Evolutionary conservation across 2,888 invertebrate genomes (phyloP), one percentile per base, ranked within the genome.

Genomic region (Hirtodrosophila cameraria): DNA sequence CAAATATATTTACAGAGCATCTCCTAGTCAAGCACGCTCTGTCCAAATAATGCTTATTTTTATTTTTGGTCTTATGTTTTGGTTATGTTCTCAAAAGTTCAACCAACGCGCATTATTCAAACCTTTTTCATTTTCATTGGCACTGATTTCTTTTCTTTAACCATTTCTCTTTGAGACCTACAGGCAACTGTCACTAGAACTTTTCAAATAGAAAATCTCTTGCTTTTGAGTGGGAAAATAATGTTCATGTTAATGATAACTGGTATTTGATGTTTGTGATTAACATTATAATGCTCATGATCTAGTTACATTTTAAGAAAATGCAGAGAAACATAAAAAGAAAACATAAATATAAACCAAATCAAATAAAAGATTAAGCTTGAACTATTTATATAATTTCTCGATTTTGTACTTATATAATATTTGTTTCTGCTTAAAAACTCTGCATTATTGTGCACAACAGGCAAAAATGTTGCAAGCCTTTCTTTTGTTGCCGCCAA

Each of bases 41-140:
- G 23, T 5, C 8, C 23, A 20, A 20, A 20, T 3, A 20, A 23
- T 62, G 49, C 12, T 42, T 38, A 16, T 36, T 54, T 60, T 60
- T 35, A 12, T 52, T 45, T 42, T 39, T 42, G 25, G 45, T 39
- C 35, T 53, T 39, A 35, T 46, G 28, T 41, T 63, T 49, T 39
- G 18, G 28, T 64, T 62, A 62, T 46, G 58, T 82, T 85, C 83
- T 75, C 42, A 30, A 57, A 71, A 62, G 85, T 75, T 74, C 43
- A 65, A 23, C 25, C 48, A 16, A 46, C 43, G 50, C 61, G 39
- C 59, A 43, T 54, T 57, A 62, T 60, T 57, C 58, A 60, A 67
- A 69, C 53, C 39, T 83, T 67, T 75, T 80, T 81, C 86, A 64
- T 85, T 81, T 81, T 82, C 83, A 79, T 81, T 79, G 63, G 63